phyloP scores from a whole-genome alignment of 2,888 invertebrate genomes.

The Polydesmus complanatus region DNA sequence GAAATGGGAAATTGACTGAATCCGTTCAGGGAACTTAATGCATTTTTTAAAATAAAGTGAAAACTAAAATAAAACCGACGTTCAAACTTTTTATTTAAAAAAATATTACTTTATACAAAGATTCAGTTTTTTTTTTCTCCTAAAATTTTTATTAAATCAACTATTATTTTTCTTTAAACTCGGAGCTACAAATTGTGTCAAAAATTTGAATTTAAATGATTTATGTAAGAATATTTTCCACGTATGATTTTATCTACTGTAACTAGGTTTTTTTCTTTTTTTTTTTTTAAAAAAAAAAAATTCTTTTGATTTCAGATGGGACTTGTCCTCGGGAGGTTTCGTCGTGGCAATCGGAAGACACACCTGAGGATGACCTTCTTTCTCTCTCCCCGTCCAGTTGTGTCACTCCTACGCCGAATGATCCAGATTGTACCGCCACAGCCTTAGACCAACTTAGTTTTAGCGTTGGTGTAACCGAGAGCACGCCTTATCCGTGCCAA shows the following conservation, averaged over 20 bases:
- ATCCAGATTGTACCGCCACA: conserved; percentile 47
- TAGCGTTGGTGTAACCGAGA: conserved; percentile 52
- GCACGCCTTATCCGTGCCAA: conserved; percentile 76
- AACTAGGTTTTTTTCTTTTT: neutral
- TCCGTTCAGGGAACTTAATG: neutral
- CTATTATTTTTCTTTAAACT: no score
- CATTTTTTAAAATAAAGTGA: neutral
- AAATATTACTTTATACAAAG: neutral
- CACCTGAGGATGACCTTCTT: conserved; percentile 20
- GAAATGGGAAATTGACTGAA: neutral
- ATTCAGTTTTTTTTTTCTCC: neutral
- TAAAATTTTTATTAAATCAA: no score
- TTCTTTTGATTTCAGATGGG: conserved; percentile 3
- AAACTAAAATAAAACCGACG: no score
- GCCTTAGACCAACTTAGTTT: conserved; percentile 36
- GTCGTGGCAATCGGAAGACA: conserved; percentile 49
- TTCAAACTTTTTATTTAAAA: no score
- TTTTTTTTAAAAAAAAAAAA: neutral
- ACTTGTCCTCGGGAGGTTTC: conserved; percentile 51
- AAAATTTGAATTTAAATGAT: no score
- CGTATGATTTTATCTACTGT: no score
- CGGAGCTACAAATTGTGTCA: no score
- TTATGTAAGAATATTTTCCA: no score
- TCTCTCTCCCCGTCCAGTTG: conserved; percentile 37
- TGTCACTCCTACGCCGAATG: conserved; percentile 47